A percentile compares a stretch with the other conserved stretches of the same genome.
Evolutionary conservation across 2,888 invertebrate genomes (phyloP).

Genomic region (Meloe dianella): DNA sequence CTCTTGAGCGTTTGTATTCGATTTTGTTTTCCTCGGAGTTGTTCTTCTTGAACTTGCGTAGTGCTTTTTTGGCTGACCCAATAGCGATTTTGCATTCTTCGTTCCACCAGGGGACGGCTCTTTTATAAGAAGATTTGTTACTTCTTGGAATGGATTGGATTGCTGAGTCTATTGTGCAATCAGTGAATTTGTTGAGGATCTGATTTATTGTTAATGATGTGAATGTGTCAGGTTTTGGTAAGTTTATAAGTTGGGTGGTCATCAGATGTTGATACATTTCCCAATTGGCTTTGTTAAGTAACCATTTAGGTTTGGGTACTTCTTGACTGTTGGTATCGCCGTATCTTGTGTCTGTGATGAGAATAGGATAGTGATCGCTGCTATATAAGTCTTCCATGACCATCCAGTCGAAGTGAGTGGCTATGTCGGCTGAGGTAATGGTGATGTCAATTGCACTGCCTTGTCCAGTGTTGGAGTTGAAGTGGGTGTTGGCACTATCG

Average conservation of each 20-base stretch:
- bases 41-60: conserved; percentile 27
- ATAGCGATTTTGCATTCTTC: conserved; percentile 29
- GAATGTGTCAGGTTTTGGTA: conserved; percentile 3
- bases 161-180: neutral
- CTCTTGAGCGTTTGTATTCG: conserved; percentile 13
- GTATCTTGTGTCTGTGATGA: neutral
- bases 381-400: no score
- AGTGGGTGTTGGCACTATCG: conserved; percentile 10
- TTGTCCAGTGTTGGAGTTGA: conserved; percentile 9
- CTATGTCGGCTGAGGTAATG: neutral
- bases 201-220: neutral
- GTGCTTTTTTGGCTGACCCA: conserved; percentile 30
- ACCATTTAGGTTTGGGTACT: conserved; percentile 18
- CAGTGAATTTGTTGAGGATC: neutral
- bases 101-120: conserved; percentile 34
- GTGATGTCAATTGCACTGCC: neutral
- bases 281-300: conserved; percentile 21
- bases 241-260: neutral
- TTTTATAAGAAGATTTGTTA: neutral
- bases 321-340: neutral
- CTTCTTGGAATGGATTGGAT: conserved; percentile 15
- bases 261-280: conserved; percentile 4
- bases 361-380: conserved; percentile 25
- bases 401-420: no score
- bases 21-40: conserved; percentile 25